Evolutionary conservation across 1,140 invertebrate genomes (phyloP).

Genomic region (Musca domestica): DNA sequence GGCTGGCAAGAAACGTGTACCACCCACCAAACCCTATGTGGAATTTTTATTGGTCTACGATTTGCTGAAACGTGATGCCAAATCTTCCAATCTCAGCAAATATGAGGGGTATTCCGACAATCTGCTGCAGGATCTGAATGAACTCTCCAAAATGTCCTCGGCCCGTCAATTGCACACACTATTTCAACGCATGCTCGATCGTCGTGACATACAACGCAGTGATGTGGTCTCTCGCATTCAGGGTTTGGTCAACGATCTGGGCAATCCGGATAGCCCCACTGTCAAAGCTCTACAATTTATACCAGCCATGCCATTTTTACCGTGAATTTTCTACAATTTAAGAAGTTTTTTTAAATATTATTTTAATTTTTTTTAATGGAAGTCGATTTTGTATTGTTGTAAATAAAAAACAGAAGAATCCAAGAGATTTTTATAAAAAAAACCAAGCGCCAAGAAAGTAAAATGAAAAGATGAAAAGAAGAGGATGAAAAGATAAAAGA

Average conservation of each 20-base stretch:
- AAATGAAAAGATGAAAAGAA: no score
- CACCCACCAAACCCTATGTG: constrained; percentile 52
- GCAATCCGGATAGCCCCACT: constrained; percentile 45
- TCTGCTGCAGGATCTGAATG: constrained; percentile 39
- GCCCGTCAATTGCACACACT: constrained; percentile 44
- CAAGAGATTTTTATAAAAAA: no score
- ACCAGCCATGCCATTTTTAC: constrained; percentile 49
- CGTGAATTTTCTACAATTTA: no score
- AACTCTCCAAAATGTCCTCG: constrained; percentile 42
- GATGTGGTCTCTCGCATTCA: constrained; percentile 48
- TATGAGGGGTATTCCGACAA: constrained; percentile 50
- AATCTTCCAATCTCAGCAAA: constrained; percentile 48
- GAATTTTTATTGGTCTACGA: constrained; percentile 52
- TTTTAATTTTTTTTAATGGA: no score
- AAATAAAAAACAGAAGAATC: no score
- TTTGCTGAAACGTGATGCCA: constrained; percentile 51
- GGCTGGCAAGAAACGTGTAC: constrained; percentile 51
- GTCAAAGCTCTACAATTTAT: constrained; percentile 43
- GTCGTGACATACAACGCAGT: constrained; percentile 45
- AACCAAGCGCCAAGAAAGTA: no score
- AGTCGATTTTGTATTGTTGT: no score
- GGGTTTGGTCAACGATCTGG: constrained; percentile 47
- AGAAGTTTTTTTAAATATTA: no score
- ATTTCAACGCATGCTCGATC: constrained; percentile 46
- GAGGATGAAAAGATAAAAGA: no score